Conservation (phyloP, 2,888 invertebrate species). For the Leuctra nigra region DNA sequence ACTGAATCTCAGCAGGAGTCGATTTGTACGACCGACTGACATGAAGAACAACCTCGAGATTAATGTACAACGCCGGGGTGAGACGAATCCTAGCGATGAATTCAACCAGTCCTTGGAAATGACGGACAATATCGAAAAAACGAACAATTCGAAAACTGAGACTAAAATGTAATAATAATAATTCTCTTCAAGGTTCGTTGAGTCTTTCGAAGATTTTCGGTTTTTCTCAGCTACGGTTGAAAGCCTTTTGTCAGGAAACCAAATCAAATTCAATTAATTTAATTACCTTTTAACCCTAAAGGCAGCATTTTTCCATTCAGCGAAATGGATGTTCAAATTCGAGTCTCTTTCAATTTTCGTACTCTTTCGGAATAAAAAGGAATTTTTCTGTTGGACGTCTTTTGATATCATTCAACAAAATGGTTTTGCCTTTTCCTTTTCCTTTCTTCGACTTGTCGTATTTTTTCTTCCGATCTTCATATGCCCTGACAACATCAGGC, state of each 20-base stretch:
- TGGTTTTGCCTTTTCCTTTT: too few species aligned
- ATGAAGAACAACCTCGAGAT: not conserved
- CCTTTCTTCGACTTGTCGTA: too few species aligned
- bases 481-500: too few species aligned
- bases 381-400: too few species aligned
- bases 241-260: not conserved
- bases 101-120: too few species aligned
- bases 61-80: slow-evolving; percentile 5
- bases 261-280: slow-evolving; percentile 7
- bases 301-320: not conserved
- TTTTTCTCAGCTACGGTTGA: slow-evolving; percentile 11
- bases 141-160: not conserved
- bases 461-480: too few species aligned
- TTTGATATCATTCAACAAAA: too few species aligned
- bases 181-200: not conserved
- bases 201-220: not conserved
- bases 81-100: slow-evolving; percentile 15
- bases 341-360: too few species aligned
- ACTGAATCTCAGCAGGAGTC: not conserved
- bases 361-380: too few species aligned
- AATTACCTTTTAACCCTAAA: not conserved
- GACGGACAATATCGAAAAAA: not conserved
- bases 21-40: not conserved
- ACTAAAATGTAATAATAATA: slow-evolving; percentile 5
- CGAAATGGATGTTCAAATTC: slow-evolving; percentile 1